Conservation (phyloP, 2,888 invertebrate species). For the Cephus pulcher region DNA sequence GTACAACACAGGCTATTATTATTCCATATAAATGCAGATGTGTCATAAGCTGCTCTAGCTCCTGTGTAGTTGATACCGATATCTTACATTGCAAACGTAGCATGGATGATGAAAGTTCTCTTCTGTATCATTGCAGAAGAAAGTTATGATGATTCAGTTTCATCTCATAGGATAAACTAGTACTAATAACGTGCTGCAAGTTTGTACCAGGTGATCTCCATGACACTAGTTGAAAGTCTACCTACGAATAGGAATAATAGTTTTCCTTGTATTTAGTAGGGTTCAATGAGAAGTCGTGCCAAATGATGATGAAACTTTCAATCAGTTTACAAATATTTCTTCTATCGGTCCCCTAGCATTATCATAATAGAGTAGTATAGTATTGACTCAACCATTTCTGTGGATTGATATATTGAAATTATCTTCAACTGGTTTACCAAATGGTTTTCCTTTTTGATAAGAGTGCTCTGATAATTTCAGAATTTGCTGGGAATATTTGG, state of each 20-base stretch:
- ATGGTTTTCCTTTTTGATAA: conserved; percentile 26
- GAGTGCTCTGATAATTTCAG: conserved; percentile 23
- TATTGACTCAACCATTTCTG: too few relatives aligned
- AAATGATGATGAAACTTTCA: too few relatives aligned
- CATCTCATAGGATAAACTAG: conserved; percentile 51
- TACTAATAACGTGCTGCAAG: conserved; percentile 66
- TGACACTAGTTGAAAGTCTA: conserved; percentile 67
- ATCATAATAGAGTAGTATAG: too few relatives aligned
- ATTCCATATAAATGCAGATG: conserved; percentile 40
- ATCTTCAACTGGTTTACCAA: not conserved
- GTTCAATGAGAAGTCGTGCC: too few relatives aligned
- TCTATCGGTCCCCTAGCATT: too few relatives aligned
- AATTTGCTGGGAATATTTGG: conserved; percentile 36
- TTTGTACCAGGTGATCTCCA: conserved; percentile 66
- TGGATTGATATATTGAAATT: too few relatives aligned
- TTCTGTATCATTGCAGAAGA: conserved; percentile 47
- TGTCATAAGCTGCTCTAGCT: conserved; percentile 33
- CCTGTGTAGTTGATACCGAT: conserved; percentile 40
- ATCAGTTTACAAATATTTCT: not conserved
- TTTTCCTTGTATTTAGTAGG: too few relatives aligned
- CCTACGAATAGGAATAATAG: conserved; percentile 45
- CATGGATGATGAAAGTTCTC: conserved; percentile 42
- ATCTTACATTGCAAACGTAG: conserved; percentile 46
- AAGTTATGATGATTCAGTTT: conserved; percentile 29
- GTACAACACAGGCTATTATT: conserved; percentile 38